Conservation (phyloP, 2,797 vertebrate species). For the Clarias platycephalus region DNA sequence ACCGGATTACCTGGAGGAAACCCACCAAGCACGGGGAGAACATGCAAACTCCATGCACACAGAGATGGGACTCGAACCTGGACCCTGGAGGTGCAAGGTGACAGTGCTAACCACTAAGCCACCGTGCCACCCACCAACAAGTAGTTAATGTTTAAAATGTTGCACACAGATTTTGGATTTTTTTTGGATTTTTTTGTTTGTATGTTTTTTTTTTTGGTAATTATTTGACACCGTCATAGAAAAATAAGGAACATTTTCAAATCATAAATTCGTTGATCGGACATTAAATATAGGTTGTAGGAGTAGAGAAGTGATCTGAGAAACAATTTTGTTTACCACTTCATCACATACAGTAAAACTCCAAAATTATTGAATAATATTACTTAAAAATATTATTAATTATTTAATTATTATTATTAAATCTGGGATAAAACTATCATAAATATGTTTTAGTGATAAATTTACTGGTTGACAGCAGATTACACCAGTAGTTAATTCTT, state of each 20-base stretch:
- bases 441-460: background rate
- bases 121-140: too few species aligned
- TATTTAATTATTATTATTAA: too few species aligned
- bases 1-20: too few species aligned
- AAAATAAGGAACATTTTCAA: background rate
- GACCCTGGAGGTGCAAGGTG: too few species aligned
- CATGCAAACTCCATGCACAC: too few species aligned
- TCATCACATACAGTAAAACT: background rate
- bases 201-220: background rate
- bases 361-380: background rate
- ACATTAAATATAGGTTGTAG: background rate
- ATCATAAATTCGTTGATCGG: background rate
- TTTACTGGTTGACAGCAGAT: background rate
- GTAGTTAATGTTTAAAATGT: background rate
- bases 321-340: background rate
- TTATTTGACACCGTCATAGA: background rate
- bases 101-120: too few species aligned
- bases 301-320: background rate
- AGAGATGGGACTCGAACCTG: too few species aligned
- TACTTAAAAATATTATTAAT: too few species aligned
- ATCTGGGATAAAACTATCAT: background rate
- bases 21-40: too few species aligned
- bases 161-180: background rate
- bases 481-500: background rate
- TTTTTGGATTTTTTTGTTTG: background rate